These are phyloP conservation scores for Drosophila diplacantha DNA, from an alignment of 2,888 invertebrate genomes.

Conservation along the genomic window DNA sequence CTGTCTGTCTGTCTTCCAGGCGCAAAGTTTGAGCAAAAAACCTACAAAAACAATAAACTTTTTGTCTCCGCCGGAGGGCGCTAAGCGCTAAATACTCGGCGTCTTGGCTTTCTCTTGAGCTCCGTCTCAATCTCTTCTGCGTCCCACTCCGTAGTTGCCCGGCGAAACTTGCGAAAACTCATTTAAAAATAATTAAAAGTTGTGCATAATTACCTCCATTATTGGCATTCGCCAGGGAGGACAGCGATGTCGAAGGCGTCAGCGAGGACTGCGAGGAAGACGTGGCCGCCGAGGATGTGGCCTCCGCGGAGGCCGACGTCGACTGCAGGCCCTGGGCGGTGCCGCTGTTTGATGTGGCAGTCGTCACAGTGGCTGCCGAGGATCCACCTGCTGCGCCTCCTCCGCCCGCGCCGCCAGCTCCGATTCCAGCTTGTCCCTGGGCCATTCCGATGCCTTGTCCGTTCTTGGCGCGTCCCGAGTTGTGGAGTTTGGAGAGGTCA, in stretches of 20 bases:
- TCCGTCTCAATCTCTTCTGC: conserved; percentile 6
- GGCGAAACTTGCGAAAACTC: conserved; percentile 71
- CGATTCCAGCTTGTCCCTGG: conserved; percentile 81
- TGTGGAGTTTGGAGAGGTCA: conserved; percentile 84
- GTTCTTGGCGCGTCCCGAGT: conserved; percentile 81
- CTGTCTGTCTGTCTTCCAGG: conserved; percentile 66
- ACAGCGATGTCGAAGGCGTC: conserved; percentile 78
- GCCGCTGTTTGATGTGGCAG: conserved; percentile 78
- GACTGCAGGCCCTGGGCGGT: conserved; percentile 78
- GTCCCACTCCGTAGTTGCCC: conserved; percentile 18
- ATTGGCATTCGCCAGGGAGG: conserved; percentile 75
- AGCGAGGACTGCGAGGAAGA: conserved; percentile 80
- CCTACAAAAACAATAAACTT: conserved; percentile 46
- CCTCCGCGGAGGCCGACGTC: conserved; percentile 75
- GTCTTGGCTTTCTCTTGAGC: conserved; percentile 5
- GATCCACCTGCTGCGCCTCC: conserved; percentile 43
- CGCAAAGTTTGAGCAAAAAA: conserved; percentile 53
- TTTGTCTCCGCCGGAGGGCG: conserved; percentile 41
- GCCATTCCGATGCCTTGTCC: conserved; percentile 79
- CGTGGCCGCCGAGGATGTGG: conserved; percentile 83
- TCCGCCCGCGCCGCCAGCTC: conserved; percentile 78
- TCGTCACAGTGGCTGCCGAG: conserved; percentile 64
- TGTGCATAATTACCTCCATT: conserved; percentile 77
- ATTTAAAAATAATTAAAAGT: conserved; percentile 77
- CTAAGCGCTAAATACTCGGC: conserved; percentile 47